A percentile compares a stretch with the other conserved stretches of the same genome.
Evolutionary conservation across 2,113 vertebrate genomes (phyloP).

Genomic region (Zosterops borbonicus): DNA sequence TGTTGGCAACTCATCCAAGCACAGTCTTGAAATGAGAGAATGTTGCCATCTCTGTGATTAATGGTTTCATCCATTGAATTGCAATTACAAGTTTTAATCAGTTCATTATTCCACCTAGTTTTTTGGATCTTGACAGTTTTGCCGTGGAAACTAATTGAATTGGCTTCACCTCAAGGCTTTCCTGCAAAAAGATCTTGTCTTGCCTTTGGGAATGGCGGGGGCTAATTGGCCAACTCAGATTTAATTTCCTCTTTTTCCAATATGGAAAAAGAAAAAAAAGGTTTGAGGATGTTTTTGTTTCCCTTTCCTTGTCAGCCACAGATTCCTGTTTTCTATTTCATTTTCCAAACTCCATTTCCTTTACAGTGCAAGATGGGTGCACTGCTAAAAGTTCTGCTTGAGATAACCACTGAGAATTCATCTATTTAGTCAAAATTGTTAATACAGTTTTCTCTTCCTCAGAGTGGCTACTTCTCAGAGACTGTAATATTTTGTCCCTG

Average conservation of each 20-base stretch:
- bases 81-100: constrained; percentile 75
- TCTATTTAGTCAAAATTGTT: not conserved
- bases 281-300: not conserved
- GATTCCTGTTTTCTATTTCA: not conserved
- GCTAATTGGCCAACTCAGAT: constrained; percentile 44
- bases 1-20: not conserved
- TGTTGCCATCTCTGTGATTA: constrained; percentile 63
- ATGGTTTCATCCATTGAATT: constrained; percentile 68
- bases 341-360: not conserved
- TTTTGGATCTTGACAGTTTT: constrained; percentile 68
- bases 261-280: not conserved
- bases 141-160: constrained; percentile 71
- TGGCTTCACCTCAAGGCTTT: constrained; percentile 72
- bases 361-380: not conserved
- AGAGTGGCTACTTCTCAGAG: not conserved
- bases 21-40: constrained; percentile 11
- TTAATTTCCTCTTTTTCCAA: constrained; percentile 41
- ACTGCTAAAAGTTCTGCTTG: not conserved
- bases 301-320: not conserved
- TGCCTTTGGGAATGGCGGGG: constrained; percentile 30
- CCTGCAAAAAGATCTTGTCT: constrained; percentile 42
- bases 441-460: not conserved
- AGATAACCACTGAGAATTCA: not conserved
- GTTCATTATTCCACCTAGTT: constrained; percentile 73
- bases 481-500: not conserved